Conservation (phyloP, 2,888 invertebrate species). For the Dendrolimus houi region DNA sequence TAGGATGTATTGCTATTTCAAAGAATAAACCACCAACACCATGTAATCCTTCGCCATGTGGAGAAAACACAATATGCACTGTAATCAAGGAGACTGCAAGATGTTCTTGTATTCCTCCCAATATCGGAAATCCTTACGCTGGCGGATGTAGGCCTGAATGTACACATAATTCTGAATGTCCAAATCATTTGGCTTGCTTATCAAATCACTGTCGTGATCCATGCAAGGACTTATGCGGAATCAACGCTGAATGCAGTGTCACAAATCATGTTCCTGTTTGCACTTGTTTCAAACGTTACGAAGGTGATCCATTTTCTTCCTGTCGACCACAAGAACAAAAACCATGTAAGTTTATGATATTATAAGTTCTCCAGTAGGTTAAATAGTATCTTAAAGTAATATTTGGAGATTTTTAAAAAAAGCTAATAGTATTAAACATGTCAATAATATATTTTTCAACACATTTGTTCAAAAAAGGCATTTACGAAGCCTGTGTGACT, state of each 20-base stretch:
- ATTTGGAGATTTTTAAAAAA: no score
- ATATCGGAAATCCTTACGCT: constrained; percentile 90
- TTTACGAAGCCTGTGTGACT: no score
- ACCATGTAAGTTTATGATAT: constrained; percentile 64
- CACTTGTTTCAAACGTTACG: constrained; percentile 83
- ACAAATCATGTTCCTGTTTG: constrained; percentile 90
- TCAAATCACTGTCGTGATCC: constrained; percentile 92
- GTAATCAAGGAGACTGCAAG: constrained; percentile 81
- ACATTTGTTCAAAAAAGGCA: no score
- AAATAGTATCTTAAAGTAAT: no score
- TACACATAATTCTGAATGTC: constrained; percentile 87
- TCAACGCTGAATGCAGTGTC: constrained; percentile 88
- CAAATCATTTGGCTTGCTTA: constrained; percentile 84
- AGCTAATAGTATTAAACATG: no score
- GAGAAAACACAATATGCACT: constrained; percentile 88
- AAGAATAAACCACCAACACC: constrained; percentile 71
- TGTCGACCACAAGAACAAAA: constrained; percentile 77
- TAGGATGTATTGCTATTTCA: constrained; percentile 81
- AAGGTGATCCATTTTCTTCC: constrained; percentile 89
- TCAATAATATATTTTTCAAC: no score
- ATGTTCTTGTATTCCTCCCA: constrained; percentile 92
- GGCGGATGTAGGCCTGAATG: constrained; percentile 93
- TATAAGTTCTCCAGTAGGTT: no score
- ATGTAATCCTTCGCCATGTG: constrained; percentile 89
- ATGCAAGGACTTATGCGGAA: constrained; percentile 89